A percentile compares a stretch with the other conserved stretches of the same genome.
Evolutionary conservation across 2,797 vertebrate species (phyloP).

Genomic region (Propithecus deckenii): DNA sequence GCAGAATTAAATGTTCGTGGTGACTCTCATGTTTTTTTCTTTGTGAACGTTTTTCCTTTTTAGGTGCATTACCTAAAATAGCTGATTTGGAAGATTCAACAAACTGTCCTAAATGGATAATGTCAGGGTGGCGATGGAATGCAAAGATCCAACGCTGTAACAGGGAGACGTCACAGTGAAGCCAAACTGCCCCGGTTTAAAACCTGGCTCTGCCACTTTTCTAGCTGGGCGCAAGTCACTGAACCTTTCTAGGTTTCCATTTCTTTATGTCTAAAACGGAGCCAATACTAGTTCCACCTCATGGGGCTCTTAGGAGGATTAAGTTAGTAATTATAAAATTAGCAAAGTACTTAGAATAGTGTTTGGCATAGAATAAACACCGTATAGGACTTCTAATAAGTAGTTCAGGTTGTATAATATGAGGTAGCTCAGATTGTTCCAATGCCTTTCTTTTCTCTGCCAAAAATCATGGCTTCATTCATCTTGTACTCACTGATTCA

Average conservation of each 20-base stretch:
- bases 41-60: not conserved
- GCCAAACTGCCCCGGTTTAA: rapidly evolving
- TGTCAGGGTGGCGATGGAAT: rapidly evolving
- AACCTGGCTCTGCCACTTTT: not conserved
- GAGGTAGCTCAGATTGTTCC: not conserved
- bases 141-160: not conserved
- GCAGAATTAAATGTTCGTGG: not conserved
- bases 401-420: not conserved
- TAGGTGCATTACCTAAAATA: not conserved
- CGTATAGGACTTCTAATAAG: not conserved
- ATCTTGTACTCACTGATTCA: not conserved
- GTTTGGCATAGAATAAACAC: not conserved
- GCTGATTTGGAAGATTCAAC: not conserved
- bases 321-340: not conserved
- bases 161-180: rapidly evolving
- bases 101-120: not conserved
- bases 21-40: not conserved
- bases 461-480: not conserved
- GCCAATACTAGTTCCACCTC: not conserved
- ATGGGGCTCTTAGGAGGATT: not conserved
- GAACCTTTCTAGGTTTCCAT: not conserved
- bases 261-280: not conserved
- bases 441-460: not conserved
- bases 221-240: not conserved
- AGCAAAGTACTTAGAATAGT: not conserved